Evolutionary conservation across 1,140 invertebrate genomes (phyloP).

Genomic region (Aleiodes sp.): DNA sequence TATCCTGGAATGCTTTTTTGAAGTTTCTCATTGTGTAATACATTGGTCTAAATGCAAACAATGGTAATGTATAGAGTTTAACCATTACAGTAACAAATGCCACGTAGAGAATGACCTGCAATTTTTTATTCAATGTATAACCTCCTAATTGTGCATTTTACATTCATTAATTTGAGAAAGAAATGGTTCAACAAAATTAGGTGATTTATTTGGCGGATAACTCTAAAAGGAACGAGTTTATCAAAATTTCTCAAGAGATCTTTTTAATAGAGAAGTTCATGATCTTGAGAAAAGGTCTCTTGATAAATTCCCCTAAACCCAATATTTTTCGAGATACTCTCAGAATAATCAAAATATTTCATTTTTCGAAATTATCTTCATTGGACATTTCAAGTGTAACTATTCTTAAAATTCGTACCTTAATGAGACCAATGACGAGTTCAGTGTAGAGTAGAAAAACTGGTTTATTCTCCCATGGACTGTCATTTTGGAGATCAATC

Average conservation of each 20-base stretch:
- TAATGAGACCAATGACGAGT: slow-evolving; percentile 89
- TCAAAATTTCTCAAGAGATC: background rate
- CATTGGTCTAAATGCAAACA: slow-evolving; percentile 99
- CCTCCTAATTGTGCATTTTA: too few relatives aligned
- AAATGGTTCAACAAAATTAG: too few relatives aligned
- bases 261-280: background rate
- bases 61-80: slow-evolving; percentile 94
- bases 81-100: slow-evolving; percentile 97
- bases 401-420: slow-evolving; percentile 55
- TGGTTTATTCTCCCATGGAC: slow-evolving; percentile 99
- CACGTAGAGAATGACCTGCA: slow-evolving; percentile 89
- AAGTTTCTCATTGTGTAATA: slow-evolving; percentile 98
- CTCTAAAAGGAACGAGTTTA: background rate
- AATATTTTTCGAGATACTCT: slow-evolving; percentile 48
- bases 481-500: slow-evolving; percentile 93
- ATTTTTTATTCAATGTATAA: too few relatives aligned
- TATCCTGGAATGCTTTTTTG: slow-evolving; percentile 98
- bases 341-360: slow-evolving; percentile 21
- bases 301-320: background rate
- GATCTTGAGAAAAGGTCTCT: background rate
- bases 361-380: slow-evolving; percentile 26
- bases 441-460: slow-evolving; percentile 97
- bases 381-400: background rate
- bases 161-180: too few relatives aligned
- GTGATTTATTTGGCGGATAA: background rate